These are phyloP conservation scores for Glyphotaelius pellucidus DNA, from an alignment of 2,888 invertebrate genomes.

Conservation along the genomic window DNA sequence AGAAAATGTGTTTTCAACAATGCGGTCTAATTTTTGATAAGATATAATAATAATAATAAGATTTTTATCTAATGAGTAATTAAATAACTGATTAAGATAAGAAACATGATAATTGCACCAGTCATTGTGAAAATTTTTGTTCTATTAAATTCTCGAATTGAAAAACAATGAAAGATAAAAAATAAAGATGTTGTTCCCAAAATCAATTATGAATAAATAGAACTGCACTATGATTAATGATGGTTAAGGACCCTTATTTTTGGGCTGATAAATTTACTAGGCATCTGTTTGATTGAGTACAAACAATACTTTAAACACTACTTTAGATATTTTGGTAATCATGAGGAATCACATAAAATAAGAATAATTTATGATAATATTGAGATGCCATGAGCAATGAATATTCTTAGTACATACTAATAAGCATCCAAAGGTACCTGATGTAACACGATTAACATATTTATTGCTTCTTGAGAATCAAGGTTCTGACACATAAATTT, in stretches of 20 bases:
- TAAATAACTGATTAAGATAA: not conserved
- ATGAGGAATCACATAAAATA: not conserved
- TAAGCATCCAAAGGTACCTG: slow-evolving; percentile 50
- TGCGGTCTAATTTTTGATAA: not conserved
- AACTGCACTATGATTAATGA: not conserved
- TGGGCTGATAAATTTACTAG: not conserved
- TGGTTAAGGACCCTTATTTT: not conserved
- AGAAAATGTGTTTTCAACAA: not conserved
- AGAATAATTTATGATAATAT: slow-evolving; percentile 26
- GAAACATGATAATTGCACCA: not conserved
- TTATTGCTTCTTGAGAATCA: slow-evolving; percentile 53
- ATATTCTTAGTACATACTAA: slow-evolving; percentile 29
- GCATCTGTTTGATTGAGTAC: not conserved
- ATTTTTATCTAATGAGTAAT: not conserved
- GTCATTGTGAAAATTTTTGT: not conserved
- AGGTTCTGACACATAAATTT: slow-evolving; percentile 14
- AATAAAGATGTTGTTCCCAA: not conserved
- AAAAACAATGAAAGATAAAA: not conserved
- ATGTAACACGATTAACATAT: not conserved
- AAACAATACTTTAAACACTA: no score
- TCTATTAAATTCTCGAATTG: not conserved
- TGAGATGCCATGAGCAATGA: not conserved
- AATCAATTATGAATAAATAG: not conserved
- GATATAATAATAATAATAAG: not conserved
- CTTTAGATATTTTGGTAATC: not conserved